Evolutionary conservation across 2,113 vertebrate genomes (phyloP), one percentile per base, ranked within the genome.

Genomic region (Phyllopteryx taeniolatus): DNA sequence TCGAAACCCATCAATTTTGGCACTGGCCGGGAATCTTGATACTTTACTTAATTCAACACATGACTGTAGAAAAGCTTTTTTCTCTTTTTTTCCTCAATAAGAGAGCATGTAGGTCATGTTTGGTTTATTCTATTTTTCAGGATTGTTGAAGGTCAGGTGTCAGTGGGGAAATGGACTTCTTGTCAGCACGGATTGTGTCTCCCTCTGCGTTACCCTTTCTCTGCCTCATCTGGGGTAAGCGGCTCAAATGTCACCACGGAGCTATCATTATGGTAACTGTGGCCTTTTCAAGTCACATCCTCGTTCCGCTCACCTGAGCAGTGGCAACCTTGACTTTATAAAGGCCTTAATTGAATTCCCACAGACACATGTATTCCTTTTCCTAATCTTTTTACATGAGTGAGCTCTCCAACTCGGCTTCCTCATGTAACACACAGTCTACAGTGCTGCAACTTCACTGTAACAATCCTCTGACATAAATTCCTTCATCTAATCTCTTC

Each of bases 221-320:
- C 47, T 79, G 77, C 73, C 68, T 90, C 75, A 77, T 87, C 71
- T 85, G 70, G 73, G 87, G 88, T 91, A 87, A 91, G 88, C 77
- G 60, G 79, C 79, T 75, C 78, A 76, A 72, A 85, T 83, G 82
- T 85, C 80, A 78, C 74, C 1, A n/a, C n/a, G 44, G 33, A 83
- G 68, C 78, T 75, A 56, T 79, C 68, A 54, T 75, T 80, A 76
- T 60, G 66, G 69, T 68, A 71, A 75, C 79, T 46, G 51, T 77
- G 77, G 77, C 81, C 80, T 87, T 83, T 81, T 81, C 72, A 81
- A 71, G 70, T 74, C 57, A 57, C 33, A 67, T 82, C 66, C 46
- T 5, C 68, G 81, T 70, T 75, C 62, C 63, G 61, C 44, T 49
- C 13, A 71, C 27, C 67, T 44, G 54, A 74, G 59, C 53, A 54